Evolutionary conservation across 2,113 vertebrate genomes (phyloP), one percentile per base, ranked within the genome.

Genomic region (Pelmatolapia mariae): DNA sequence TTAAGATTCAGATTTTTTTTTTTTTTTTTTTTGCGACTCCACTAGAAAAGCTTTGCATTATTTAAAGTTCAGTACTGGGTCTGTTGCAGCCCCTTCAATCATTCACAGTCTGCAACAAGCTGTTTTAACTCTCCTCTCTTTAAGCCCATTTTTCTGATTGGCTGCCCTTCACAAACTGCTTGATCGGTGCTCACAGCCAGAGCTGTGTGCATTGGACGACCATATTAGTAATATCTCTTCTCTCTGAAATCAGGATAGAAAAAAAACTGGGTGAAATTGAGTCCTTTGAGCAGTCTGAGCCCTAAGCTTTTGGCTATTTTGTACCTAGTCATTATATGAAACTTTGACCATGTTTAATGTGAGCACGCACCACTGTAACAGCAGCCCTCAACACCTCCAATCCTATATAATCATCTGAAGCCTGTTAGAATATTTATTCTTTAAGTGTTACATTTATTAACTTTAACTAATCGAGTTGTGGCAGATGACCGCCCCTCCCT

Each of bases 401-500:
- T 68, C n/a, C 36, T 40, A 40, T 15, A 68, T 40, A 68, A 68
- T 40, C 63, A 13, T 40, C 63, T 40, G 7, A 68, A 68, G 63
- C 36, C 36, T 40, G n/a, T 68, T 68, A 68, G 12, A 40, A 68
- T 68, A 68, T 40, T 68, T 22, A 68, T 40, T 68, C 36, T 68
- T 22, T 40, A 40, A 40, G n/a, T 68, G 36, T 9, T n/a, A 68
- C 63, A 40, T 68, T 71, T 24, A 71, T 71, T 22, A 43, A 24
- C 36, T 71, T 22, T 68, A 68, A 24, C n/a, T 71, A 71, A 43
- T 43, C 8, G 1, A 71, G n/a, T 38, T 66, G 19, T n/a, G 19
- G 33, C 18, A 0, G 4, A 66, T 66, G 61, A 0, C 19, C 0
- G 61, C 10, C 6, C 33, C 61, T 66, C 33, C 18, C 61, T 66